These are phyloP conservation scores for Brachionus koreanus DNA, from an alignment of 1,140 invertebrate species.

Conservation along the genomic window DNA sequence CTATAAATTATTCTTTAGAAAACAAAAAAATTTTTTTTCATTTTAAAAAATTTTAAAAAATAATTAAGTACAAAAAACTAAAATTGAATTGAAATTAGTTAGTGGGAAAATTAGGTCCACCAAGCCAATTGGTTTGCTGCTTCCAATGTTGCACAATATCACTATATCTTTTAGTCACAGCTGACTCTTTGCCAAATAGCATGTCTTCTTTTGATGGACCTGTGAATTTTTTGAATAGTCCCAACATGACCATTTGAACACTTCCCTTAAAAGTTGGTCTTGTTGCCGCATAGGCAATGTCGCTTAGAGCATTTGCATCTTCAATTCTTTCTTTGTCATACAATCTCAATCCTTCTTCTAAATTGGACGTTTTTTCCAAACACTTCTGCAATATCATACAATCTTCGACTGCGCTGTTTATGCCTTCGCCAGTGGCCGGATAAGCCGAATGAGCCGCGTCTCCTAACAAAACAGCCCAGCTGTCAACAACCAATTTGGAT, in stretches of 20 bases:
- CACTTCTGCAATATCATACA: background rate
- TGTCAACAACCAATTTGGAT: background rate
- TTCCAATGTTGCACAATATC: conserved; percentile 13
- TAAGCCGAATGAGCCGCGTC: background rate
- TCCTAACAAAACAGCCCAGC: background rate
- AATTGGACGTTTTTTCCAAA: background rate
- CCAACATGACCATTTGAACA: conserved; percentile 7
- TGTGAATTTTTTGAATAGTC: background rate
- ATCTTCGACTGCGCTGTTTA: background rate
- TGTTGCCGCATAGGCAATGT: background rate
- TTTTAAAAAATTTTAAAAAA: background rate
- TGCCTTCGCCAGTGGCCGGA: background rate
- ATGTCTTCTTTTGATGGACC: conserved; percentile 7
- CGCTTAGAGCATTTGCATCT: conserved; percentile 15
- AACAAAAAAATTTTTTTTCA: no score
- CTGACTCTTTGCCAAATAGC: background rate
- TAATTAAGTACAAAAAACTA: background rate
- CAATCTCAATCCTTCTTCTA: background rate
- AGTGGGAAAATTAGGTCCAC: conserved; percentile 4
- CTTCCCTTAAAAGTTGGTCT: background rate
- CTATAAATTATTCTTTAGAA: no score
- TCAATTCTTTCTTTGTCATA: background rate
- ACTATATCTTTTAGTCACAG: background rate
- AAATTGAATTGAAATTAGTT: background rate
- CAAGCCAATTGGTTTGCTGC: background rate